Evolutionary conservation across 2,888 invertebrate genomes (phyloP).

Genomic region (Pristionchus japonicus): DNA sequence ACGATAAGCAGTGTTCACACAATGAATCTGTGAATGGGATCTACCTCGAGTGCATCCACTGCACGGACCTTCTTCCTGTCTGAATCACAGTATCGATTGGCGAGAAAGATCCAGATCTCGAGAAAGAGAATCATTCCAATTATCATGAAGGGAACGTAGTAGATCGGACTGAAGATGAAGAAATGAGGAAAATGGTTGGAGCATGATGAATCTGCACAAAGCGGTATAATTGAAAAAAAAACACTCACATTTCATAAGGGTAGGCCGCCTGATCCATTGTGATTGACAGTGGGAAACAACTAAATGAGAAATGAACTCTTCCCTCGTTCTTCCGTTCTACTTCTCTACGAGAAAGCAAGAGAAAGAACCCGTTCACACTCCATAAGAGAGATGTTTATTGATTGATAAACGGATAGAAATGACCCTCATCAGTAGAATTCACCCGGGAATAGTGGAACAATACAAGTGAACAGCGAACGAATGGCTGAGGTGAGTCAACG

Average conservation of each 20-base stretch:
- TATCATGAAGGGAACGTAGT: neutral
- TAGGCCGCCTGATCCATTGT: neutral
- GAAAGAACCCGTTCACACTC: slow-evolving; percentile 4
- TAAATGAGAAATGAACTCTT: neutral
- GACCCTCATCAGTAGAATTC: neutral
- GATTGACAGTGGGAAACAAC: neutral
- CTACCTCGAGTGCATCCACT: neutral
- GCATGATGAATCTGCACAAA: neutral
- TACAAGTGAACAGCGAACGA: neutral
- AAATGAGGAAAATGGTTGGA: too few relatives aligned
- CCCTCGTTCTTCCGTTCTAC: neutral
- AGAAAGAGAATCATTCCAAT: neutral
- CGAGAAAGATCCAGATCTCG: neutral
- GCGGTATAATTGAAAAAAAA: neutral
- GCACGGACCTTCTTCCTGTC: neutral
- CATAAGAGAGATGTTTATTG: neutral
- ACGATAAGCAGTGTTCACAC: neutral
- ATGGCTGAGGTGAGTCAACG: neutral
- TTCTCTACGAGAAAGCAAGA: neutral
- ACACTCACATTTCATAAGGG: neutral
- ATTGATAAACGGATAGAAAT: neutral
- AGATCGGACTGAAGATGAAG: neutral
- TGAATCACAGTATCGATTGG: neutral
- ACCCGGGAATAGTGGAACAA: neutral
- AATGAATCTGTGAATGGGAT: neutral